Evolutionary conservation across 2,888 invertebrate species (phyloP), one percentile per base, ranked within the genome.

Genomic region (Nasonia oneida): DNA sequence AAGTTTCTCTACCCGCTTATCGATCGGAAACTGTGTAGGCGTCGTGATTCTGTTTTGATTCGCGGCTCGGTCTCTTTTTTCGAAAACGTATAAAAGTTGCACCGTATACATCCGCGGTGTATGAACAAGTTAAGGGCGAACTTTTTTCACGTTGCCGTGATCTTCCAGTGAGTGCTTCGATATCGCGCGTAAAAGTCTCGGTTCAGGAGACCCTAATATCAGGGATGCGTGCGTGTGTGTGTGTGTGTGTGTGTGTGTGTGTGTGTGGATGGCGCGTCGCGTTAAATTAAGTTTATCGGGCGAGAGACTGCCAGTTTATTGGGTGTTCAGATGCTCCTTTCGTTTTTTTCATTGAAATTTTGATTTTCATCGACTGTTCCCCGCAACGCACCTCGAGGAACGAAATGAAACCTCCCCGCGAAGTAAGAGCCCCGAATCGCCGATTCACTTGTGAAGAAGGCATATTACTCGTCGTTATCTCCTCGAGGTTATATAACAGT

Each of bases 21-120:
- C 80, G 71, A 81, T 81, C 57, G 80, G 80, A 23, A 80, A 57
- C 39, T 8, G 71, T 10, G 18, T n/a, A 15, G 53, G 23, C 39
- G 39, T 80, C 70, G 67, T 50, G 33, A 79, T 37, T 78, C 57
- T 23, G 12, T 23, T 14, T 61, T 23, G 14, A n/a, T 29, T 42
- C 37, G 70, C 37, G 14, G 33, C 14, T 29, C 12, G 2, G 37
- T 12, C 42, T 29, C 39, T 67, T 10, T 76, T 76, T 76, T 57
- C 57, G 57, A 29, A 29, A 12, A 23, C 14, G 18, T 18, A 6
- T 15, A 3, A 77, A 64, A 77, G 61, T 64, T 71, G 37, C 50
- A 6, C 50, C 10, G 10, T 47, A 47, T 37, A 37, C 4, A 37
- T 29, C 29, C 37, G 37, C 4, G 4, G 4, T 6, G 42, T 10